Evolutionary conservation across 1,140 invertebrate species (phyloP), one percentile per base, ranked within the genome.

Genomic region (Mya arenaria): DNA sequence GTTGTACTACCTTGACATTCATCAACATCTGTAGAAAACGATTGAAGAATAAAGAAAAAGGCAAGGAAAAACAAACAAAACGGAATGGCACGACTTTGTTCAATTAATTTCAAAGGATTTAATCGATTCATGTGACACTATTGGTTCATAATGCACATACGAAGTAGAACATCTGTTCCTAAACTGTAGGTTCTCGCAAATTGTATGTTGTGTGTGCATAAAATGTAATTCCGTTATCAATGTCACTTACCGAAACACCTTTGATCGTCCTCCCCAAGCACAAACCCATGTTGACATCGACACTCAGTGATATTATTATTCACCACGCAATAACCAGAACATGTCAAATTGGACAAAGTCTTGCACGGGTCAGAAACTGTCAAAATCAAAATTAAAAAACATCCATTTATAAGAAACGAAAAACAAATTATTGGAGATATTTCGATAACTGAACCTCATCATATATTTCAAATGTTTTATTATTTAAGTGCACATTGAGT

Each of bases 21-120:
- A 48, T 77, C 34, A 10, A 77, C 41, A 52, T 63, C 73, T 77
- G 28, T 28, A 28, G 2, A 71, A 30, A 41, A n/a, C n/a, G n/a
- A 30, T n/a, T n/a, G n/a, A n/a, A n/a, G n/a, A n/a, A n/a, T n/a
- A n/a, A n/a, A n/a, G n/a, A n/a, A n/a, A n/a, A n/a, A n/a, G 23
- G 44, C n/a, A 23, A n/a, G 39, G n/a, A 15, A 0, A n/a, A 5
- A 6, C 36, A 68, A 4, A n/a, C 2, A 3, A 36, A n/a, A 39
- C 19, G 23, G 28, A 69, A 39, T 69, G 23, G n/a, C 28, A 4
- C 5, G 25, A 52, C 17, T 4, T n/a, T 23, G 25, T n/a, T n/a
- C n/a, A n/a, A 52, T n/a, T 23, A 23, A 52, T 52, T n/a, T 17
- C 48, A 52, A 23, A 52, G 25, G 48, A 17, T n/a, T n/a, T 52